phyloP scores from a whole-genome alignment of 1,140 invertebrate species.

The Neuroterus valhalla region DNA sequence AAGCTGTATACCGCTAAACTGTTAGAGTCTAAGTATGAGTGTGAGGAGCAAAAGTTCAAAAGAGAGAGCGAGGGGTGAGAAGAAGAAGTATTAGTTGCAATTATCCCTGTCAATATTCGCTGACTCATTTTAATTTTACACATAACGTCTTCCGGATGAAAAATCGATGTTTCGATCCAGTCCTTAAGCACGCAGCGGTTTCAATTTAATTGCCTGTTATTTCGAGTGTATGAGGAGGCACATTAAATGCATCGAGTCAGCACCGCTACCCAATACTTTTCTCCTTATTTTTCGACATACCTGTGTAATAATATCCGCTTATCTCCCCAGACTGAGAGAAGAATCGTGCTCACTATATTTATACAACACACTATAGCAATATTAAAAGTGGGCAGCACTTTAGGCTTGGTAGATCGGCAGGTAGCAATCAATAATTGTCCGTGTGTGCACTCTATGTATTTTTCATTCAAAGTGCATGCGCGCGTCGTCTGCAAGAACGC shows the following conservation, averaged over 20 bases:
- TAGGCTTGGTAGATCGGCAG: slow-evolving; percentile 20
- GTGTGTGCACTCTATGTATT: slow-evolving; percentile 12
- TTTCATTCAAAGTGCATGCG: slow-evolving; percentile 21
- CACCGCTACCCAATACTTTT: slow-evolving; percentile 56
- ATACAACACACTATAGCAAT: slow-evolving; percentile 7
- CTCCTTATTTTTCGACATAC: slow-evolving; percentile 26
- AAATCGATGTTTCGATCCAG: slow-evolving; percentile 47
- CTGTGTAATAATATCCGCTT: slow-evolving; percentile 56
- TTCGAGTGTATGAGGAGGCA: slow-evolving; percentile 60
- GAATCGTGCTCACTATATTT: slow-evolving; percentile 11
- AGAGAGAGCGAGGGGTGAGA: no score
- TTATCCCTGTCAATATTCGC: no score
- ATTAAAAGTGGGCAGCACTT: slow-evolving; percentile 29
- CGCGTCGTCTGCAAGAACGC: slow-evolving; percentile 3
- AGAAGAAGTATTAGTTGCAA: no score
- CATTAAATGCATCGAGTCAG: slow-evolving; percentile 66
- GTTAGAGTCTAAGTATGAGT: no score
- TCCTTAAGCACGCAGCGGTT: slow-evolving; percentile 54
- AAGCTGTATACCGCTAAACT: no score
- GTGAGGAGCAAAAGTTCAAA: no score
- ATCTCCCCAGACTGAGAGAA: slow-evolving; percentile 9
- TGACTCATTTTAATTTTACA: no score
- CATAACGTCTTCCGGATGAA: slow-evolving; percentile 27
- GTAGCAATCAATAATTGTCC: slow-evolving; percentile 28
- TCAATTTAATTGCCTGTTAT: slow-evolving; percentile 72